Conservation (phyloP, 1,140 invertebrate species). For the Tyrophagus putrescentiae region DNA sequence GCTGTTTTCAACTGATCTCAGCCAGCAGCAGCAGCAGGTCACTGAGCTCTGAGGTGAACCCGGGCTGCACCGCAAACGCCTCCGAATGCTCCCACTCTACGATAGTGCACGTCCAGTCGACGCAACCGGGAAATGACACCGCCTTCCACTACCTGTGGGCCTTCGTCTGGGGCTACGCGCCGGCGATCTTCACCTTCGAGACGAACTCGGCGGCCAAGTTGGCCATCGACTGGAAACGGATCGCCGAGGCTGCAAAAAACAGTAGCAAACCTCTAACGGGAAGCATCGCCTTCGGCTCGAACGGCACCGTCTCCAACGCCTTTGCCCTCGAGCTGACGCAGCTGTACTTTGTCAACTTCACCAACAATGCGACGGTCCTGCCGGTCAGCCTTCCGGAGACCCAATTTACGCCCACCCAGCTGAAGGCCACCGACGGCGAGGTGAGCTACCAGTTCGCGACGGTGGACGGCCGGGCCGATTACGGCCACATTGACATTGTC, state of each 20-base stretch:
- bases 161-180: background rate
- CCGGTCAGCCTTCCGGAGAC: too few species aligned
- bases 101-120: background rate
- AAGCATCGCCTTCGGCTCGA: too few species aligned
- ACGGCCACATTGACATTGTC: background rate
- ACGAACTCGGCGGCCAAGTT: background rate
- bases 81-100: background rate
- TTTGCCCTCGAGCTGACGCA: background rate
- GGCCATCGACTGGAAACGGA: background rate
- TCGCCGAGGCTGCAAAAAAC: background rate
- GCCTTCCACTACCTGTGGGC: slow-evolving; percentile 9
- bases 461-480: background rate
- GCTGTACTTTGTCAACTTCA: background rate
- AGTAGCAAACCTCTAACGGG: background rate
- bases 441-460: too few species aligned
- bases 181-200: background rate
- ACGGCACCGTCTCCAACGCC: background rate
- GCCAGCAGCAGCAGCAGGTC: background rate
- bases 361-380: background rate
- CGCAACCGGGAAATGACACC: background rate
- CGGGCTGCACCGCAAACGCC: background rate
- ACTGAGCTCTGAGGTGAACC: background rate
- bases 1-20: background rate
- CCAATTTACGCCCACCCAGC: too few species aligned
- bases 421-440: too few species aligned